A percentile compares a stretch with the other conserved stretches of the same genome.
These are phyloP conservation scores for Perithous albicinctus DNA, from an alignment of 2,888 invertebrate species.

Conservation along the genomic window DNA sequence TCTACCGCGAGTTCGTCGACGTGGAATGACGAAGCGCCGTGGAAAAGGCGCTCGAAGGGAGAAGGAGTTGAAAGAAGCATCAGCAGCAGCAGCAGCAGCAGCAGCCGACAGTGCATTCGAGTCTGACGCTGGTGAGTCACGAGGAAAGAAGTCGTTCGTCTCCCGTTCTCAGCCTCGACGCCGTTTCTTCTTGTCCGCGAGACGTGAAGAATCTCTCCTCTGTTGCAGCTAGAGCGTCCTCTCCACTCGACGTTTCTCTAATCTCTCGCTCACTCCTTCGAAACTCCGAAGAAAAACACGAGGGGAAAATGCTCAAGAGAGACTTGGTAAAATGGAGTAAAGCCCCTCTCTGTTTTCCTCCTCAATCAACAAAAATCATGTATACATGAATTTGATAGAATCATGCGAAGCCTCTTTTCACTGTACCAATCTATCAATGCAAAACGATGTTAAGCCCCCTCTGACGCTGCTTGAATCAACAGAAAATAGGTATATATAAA, in stretches of 20 bases:
- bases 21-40: constrained; percentile 27
- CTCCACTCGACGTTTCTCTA: constrained; percentile 13
- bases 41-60: constrained; percentile 12
- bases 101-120: constrained; percentile 3
- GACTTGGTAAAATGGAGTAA: not conserved
- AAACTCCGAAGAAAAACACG: not conserved
- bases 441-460: not conserved
- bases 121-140: constrained; percentile 17
- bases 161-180: constrained; percentile 11
- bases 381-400: not conserved
- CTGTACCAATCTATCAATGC: not conserved
- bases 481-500: no score
- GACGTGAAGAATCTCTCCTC: constrained; percentile 14
- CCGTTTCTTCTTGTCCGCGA: constrained; percentile 1
- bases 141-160: constrained; percentile 30
- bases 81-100: not conserved
- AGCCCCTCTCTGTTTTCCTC: not conserved
- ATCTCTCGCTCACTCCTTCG: constrained; percentile 3
- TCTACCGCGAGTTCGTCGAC: constrained; percentile 21
- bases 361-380: not conserved
- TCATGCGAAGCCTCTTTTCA: no score
- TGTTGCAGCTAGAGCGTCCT: not conserved
- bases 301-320: not conserved
- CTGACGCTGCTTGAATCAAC: not conserved
- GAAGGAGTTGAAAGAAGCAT: constrained; percentile 19